Conservation (phyloP, 2,113 vertebrate species). For the Bufo gargarizans region DNA sequence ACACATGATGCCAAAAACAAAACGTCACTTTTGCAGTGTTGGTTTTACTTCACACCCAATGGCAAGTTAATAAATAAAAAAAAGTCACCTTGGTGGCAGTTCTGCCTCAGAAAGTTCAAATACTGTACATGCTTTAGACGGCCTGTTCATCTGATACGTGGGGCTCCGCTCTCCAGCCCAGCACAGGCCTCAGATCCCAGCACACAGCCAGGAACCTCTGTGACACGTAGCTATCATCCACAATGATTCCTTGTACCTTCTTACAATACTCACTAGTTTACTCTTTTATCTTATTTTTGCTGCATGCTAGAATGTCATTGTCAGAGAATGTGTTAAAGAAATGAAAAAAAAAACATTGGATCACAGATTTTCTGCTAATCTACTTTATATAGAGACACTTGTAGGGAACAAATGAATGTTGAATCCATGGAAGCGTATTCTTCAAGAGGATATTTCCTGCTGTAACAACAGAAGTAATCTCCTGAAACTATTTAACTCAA, state of each 20-base stretch:
- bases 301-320: neutral
- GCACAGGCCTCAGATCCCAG: too few species aligned
- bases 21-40: too few species aligned
- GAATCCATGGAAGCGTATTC: slow-evolving; percentile 35
- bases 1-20: too few species aligned
- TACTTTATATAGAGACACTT: slow-evolving; percentile 43
- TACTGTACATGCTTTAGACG: too few species aligned
- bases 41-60: too few species aligned
- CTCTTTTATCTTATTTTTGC: neutral
- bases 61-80: too few species aligned
- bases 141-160: too few species aligned
- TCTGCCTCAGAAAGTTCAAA: too few species aligned
- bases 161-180: too few species aligned
- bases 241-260: neutral
- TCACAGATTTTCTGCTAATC: slow-evolving; percentile 51
- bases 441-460: slow-evolving; percentile 56
- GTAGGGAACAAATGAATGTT: slow-evolving; percentile 44
- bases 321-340: neutral
- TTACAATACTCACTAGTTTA: neutral
- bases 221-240: too few species aligned
- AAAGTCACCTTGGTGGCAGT: too few species aligned
- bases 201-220: too few species aligned
- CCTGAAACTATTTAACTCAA: slow-evolving; percentile 57
- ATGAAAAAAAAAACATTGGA: neutral
- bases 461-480: slow-evolving; percentile 58